These are phyloP conservation scores for Caenorhabditis panamensis DNA, from an alignment of 2,888 invertebrate genomes.

Conservation along the genomic window DNA sequence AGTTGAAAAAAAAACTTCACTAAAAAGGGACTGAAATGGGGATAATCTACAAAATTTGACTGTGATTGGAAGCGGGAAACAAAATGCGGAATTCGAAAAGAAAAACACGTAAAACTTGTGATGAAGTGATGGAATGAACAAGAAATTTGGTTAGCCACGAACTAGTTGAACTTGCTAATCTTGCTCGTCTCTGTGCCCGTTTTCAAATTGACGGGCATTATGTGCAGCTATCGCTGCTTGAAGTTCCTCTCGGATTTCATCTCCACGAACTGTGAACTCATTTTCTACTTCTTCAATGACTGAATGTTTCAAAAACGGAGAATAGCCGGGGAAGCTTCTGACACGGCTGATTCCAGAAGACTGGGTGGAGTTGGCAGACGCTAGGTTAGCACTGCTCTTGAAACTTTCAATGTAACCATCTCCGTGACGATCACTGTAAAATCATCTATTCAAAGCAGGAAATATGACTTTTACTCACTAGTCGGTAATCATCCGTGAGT, in stretches of 20 bases:
- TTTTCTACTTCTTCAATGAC: conserved; percentile 60
- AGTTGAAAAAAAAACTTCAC: background rate
- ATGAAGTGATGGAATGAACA: conserved; percentile 5
- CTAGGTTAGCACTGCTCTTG: conserved; percentile 40
- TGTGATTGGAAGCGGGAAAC: background rate
- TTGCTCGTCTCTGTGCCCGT: background rate
- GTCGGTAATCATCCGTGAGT: conserved; percentile 43
- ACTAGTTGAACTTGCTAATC: background rate
- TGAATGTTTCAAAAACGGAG: conserved; percentile 51
- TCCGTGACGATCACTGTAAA: conserved; percentile 49
- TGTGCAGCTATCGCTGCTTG: conserved; percentile 53
- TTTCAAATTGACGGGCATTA: conserved; percentile 21
- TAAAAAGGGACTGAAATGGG: background rate
- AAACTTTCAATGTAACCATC: conserved; percentile 60
- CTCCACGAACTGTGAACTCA: conserved; percentile 58
- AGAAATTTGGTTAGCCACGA: background rate
- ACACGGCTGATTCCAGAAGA: conserved; percentile 36
- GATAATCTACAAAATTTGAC: too few species aligned
- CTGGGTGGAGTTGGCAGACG: conserved; percentile 34
- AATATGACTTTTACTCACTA: conserved; percentile 19
- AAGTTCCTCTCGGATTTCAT: conserved; percentile 51
- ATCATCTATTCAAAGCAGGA: background rate
- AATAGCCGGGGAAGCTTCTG: conserved; percentile 46
- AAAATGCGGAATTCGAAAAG: background rate
- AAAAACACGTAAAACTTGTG: conserved; percentile 38